phyloP scores from a whole-genome alignment of 2,113 vertebrate genomes.

The Neomonachus schauinslandi region DNA sequence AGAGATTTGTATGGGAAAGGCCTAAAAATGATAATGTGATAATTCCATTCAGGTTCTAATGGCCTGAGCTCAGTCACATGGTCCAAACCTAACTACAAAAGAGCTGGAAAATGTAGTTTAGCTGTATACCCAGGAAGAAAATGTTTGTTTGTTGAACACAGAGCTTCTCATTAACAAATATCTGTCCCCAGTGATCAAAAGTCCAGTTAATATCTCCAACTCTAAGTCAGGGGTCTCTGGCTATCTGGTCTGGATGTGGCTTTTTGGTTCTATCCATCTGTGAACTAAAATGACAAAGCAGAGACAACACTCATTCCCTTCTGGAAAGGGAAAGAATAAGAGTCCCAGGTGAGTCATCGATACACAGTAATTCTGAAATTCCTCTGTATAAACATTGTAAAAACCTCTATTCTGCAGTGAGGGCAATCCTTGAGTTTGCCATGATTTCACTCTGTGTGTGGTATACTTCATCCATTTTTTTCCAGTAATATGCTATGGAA shows the following conservation, averaged over 20 bases:
- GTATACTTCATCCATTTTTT: not conserved
- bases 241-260: not conserved
- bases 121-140: not conserved
- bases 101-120: not conserved
- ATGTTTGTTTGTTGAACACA: not conserved
- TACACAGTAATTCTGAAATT: not conserved
- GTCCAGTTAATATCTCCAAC: not conserved
- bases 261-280: not conserved
- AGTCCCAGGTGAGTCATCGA: not conserved
- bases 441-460: not conserved
- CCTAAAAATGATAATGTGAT: not conserved
- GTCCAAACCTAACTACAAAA: not conserved
- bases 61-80: not conserved
- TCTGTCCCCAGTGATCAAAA: not conserved
- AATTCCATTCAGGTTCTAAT: not conserved
- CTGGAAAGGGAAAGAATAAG: not conserved
- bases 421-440: not conserved
- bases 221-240: not conserved
- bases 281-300: not conserved
- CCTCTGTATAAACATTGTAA: not conserved
- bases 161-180: not conserved
- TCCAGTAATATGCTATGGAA: not conserved
- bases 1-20: not conserved
- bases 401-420: not conserved
- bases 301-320: not conserved